A percentile compares a stretch with the other conserved stretches of the same genome.
Conservation (phyloP, 30 jellyfish, hydroid and myxozoan species). For the Morbakka virulenta region DNA sequence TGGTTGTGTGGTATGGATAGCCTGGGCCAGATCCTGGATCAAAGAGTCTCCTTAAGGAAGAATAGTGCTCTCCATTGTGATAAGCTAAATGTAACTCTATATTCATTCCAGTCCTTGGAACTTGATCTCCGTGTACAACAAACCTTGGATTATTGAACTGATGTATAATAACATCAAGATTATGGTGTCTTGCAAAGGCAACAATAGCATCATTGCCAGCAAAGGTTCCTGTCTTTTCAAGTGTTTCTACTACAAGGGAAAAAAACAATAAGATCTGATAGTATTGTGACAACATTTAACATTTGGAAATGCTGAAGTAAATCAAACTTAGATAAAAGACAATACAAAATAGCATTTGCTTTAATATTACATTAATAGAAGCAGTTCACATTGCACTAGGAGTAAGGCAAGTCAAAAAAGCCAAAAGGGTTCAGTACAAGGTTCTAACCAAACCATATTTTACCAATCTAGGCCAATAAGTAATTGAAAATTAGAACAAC, state of each 20-base stretch:
- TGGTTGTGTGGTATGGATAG: constrained; percentile 2
- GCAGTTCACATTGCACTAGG: no score
- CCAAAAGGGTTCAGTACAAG: no score
- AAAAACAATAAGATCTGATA: not conserved
- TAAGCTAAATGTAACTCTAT: constrained; percentile 67
- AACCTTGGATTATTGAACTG: constrained; percentile 73
- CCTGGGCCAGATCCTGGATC: constrained; percentile 56
- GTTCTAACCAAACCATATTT: no score
- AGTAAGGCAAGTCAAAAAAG: no score
- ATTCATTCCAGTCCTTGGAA: constrained; percentile 13
- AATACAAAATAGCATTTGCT: not conserved
- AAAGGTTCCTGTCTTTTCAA: constrained; percentile 64
- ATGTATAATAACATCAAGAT: constrained; percentile 69
- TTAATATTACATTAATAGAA: no score
- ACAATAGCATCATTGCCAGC: constrained; percentile 88
- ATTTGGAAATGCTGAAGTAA: not conserved
- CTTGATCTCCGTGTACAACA: constrained; percentile 41
- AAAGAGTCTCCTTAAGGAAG: constrained; percentile 48
- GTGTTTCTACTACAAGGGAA: constrained; percentile 52
- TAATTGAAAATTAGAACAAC: no score
- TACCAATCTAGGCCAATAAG: no score
- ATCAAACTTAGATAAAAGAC: no score
- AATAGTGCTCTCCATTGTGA: constrained; percentile 74
- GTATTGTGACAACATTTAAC: not conserved
- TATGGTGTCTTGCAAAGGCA: constrained; percentile 64